Conservation (phyloP, 1,140 invertebrate species). For the Formica exsecta region DNA sequence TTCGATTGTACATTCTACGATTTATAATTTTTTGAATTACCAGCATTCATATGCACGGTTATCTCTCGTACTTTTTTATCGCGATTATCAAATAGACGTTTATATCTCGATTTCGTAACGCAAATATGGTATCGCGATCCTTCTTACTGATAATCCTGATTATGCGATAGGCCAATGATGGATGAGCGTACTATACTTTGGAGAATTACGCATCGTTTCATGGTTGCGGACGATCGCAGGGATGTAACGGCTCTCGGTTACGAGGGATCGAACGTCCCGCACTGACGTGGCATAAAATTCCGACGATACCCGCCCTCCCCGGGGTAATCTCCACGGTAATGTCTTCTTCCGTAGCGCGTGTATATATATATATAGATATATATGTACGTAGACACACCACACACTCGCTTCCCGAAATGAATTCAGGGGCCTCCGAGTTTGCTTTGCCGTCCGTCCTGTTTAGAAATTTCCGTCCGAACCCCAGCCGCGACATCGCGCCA, state of each 20-base stretch:
- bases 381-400: background rate
- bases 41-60: too few relatives aligned
- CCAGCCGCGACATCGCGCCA: slow-evolving; percentile 38
- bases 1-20: too few relatives aligned
- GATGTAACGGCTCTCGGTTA: slow-evolving; percentile 54
- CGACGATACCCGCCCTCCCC: slow-evolving; percentile 59
- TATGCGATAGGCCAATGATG: slow-evolving; percentile 27
- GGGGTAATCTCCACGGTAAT: slow-evolving; percentile 67
- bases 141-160: slow-evolving; percentile 26
- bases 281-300: slow-evolving; percentile 75
- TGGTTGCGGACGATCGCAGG: slow-evolving; percentile 61
- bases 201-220: slow-evolving; percentile 70
- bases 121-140: background rate
- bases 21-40: too few relatives aligned
- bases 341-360: slow-evolving; percentile 56
- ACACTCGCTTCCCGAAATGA: slow-evolving; percentile 60
- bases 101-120: background rate
- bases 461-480: slow-evolving; percentile 63
- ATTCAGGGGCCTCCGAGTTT: slow-evolving; percentile 54
- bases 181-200: slow-evolving; percentile 45
- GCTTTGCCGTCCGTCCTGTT: slow-evolving; percentile 59
- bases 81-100: too few relatives aligned
- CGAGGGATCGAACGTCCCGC: slow-evolving; percentile 58
- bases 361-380: background rate
- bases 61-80: too few relatives aligned